Conservation (phyloP, 2,888 invertebrate genomes). For the Tipula vernalis region DNA sequence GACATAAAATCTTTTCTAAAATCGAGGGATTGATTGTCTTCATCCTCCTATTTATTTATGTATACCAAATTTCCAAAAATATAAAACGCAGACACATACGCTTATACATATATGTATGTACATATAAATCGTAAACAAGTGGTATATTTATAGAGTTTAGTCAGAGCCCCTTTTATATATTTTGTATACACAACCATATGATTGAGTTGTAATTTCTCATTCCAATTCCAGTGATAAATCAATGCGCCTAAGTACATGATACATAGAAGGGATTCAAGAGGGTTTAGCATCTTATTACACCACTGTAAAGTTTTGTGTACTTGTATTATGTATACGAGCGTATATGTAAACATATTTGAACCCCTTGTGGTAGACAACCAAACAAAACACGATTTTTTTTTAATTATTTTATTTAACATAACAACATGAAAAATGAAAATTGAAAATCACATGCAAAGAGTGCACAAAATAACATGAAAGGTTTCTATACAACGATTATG, state of each 20-base stretch:
- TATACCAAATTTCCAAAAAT: neutral
- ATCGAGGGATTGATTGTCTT: neutral
- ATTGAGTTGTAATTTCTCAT: neutral
- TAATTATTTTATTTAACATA: neutral
- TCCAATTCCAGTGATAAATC: neutral
- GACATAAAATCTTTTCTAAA: neutral
- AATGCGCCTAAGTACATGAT: neutral
- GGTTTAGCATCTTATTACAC: neutral
- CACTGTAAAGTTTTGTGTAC: neutral
- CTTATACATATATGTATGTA: no score
- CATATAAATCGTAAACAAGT: neutral
- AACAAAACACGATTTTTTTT: neutral
- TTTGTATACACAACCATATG: neutral
- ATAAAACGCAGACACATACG: neutral
- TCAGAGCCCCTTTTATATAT: neutral
- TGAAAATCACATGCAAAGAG: neutral
- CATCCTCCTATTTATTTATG: neutral
- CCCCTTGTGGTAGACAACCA: neutral
- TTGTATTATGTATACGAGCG: neutral
- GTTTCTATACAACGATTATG: neutral
- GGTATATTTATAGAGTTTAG: neutral
- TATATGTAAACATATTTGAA: neutral
- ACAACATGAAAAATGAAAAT: neutral
- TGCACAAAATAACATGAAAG: neutral
- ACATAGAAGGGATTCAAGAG: neutral